Evolutionary conservation across 2,888 invertebrate genomes (phyloP).

Genomic region (Calameuta idolon): DNA sequence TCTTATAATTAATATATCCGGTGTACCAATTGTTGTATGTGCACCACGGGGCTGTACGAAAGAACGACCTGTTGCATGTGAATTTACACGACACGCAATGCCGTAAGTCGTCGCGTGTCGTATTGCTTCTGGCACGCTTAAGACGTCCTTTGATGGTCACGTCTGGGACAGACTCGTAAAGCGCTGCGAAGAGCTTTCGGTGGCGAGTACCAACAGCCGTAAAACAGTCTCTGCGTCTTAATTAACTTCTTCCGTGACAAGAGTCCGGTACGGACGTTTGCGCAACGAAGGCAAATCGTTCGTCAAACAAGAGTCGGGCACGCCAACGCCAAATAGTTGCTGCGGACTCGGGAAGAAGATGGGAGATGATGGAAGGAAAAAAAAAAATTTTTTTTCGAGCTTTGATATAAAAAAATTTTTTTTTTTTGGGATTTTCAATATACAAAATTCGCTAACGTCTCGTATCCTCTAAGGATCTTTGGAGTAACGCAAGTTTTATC

Average conservation of each 20-base stretch:
- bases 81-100: background rate
- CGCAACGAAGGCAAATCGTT: background rate
- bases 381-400: too few species aligned
- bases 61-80: background rate
- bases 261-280: background rate
- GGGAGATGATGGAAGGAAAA: too few species aligned
- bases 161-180: background rate
- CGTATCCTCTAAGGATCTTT: background rate
- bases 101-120: background rate
- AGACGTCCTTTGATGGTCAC: background rate
- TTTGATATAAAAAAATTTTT: too few species aligned
- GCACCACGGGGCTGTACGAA: background rate
- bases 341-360: background rate
- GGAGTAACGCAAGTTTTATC: background rate
- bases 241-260: background rate
- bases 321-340: background rate
- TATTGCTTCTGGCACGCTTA: background rate
- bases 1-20: background rate
- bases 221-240: background rate
- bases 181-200: background rate
- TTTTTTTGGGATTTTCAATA: background rate
- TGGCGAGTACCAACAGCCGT: background rate
- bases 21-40: background rate
- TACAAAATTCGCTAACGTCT: background rate
- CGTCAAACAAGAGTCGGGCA: background rate